Base-by-base conservation (phyloP, 1,140 invertebrate species). In the Zeugodacus cucurbitae region DNA sequence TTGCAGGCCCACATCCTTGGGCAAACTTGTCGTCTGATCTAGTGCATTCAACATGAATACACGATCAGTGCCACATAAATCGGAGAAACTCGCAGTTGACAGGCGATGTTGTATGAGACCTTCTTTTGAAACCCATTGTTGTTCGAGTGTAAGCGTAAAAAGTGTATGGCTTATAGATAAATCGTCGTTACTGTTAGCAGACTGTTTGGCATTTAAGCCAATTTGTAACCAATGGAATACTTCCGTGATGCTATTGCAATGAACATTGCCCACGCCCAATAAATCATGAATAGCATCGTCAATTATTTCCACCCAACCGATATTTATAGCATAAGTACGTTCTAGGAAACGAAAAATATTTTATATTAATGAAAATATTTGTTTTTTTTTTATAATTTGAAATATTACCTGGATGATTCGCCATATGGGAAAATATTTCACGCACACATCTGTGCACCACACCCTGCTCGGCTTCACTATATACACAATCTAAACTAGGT, bases 361-460 rank as follows among this genome's bases (percentile, higher is more conserved):
- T 29, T 54, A 26, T 20, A 22, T 7, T 41, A n/a, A n/a, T 22
- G n/a, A n/a, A 64, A 17, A 41, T 37, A 5, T 14, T 26, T 44
- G 48, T 88, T 78, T 17, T 91, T 91, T 41, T 41, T 41, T 41
- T 3, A 54, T 2, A 4, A 54, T 54, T 54, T 54, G 10, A 54
- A 54, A 54, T 20, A 14, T 91, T 82, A 82, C 74, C 74, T 88
- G 94, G 93, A 92, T 95, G 94, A 88, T 94, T 94, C 58, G 94
- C 94, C 11, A 97, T 95, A 90, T 95, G 95, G 64, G 95, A 94
- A 93, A 97, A 97, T 90, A 97, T 95, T 90, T 96, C 96, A 86
- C 96, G 94, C 8, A 97, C 94, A 91, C 96, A 97, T 88, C 96
- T 94, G 48, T 96, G 97, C 59, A 97, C 95, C 37, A 97, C 95